A percentile compares a stretch with the other conserved stretches of the same genome.
These are phyloP conservation scores for Grammomys surdaster DNA, from an alignment of 2,113 vertebrate species.

Conservation along the genomic window DNA sequence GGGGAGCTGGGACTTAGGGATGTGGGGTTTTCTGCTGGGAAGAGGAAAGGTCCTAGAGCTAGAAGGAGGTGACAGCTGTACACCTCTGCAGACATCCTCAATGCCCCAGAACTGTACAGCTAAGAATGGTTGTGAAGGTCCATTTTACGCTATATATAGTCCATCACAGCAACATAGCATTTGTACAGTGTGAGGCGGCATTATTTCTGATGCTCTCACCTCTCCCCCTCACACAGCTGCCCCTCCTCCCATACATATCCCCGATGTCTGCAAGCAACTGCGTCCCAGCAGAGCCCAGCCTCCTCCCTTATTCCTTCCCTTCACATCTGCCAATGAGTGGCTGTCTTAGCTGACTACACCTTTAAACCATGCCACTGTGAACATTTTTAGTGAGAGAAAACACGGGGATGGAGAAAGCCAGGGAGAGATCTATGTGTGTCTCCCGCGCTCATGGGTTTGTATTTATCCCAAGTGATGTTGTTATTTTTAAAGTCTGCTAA, in stretches of 20 bases:
- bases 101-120: too few species aligned
- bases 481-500: conserved; percentile 66
- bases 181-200: neutral
- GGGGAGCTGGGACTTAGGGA: too few species aligned
- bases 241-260: neutral
- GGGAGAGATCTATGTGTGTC: neutral
- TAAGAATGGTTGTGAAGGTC: neutral
- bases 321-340: neutral
- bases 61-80: neutral
- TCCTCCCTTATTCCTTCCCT: neutral
- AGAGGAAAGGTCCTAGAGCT: too few species aligned
- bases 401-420: neutral
- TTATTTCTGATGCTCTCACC: neutral
- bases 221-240: neutral
- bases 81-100: neutral
- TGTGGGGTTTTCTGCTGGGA: neutral
- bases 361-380: neutral
- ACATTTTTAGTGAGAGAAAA: neutral
- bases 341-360: neutral
- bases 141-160: neutral
- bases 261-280: neutral
- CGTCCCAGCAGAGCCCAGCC: fast-evolving
- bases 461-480: conserved; percentile 37
- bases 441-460: neutral
- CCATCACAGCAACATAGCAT: neutral